phyloP scores from a whole-genome alignment of 2,888 invertebrate species.

The Rhamphomyia laevipes region DNA sequence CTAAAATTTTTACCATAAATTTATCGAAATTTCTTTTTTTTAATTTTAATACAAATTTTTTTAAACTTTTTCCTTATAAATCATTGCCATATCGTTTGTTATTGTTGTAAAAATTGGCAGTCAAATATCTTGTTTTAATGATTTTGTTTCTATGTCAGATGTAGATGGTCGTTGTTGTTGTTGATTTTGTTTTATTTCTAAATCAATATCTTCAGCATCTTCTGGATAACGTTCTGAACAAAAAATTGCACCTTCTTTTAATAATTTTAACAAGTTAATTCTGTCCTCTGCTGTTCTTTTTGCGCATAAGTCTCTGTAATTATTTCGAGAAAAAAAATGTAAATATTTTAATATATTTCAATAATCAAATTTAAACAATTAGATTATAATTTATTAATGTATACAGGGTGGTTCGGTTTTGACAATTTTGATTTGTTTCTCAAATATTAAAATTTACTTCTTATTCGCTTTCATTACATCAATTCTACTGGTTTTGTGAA shows the following conservation, averaged over 20 bases:
- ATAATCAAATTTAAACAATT: too few relatives aligned
- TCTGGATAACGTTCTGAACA: conserved; percentile 36
- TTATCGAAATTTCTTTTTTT: not conserved
- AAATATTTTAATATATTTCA: conserved; percentile 12
- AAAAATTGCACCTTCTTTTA: conserved; percentile 35
- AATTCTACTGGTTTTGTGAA: too few relatives aligned
- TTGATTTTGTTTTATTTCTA: conserved; percentile 25
- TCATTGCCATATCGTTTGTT: conserved; percentile 26
- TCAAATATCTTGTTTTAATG: conserved; percentile 28
- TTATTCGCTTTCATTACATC: too few relatives aligned
- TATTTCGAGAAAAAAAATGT: conserved; percentile 5
- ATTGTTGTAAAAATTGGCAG: conserved; percentile 35
- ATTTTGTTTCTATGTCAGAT: conserved; percentile 18
- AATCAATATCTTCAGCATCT: conserved; percentile 34
- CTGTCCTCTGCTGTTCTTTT: conserved; percentile 80
- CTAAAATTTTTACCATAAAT: not conserved
- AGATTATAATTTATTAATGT: not conserved
- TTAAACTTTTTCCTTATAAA: not conserved
- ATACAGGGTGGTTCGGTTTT: too few relatives aligned
- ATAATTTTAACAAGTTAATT: conserved; percentile 69
- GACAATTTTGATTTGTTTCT: too few relatives aligned
- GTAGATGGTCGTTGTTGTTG: conserved; percentile 11
- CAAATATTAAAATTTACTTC: too few relatives aligned
- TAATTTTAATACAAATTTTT: too few relatives aligned
- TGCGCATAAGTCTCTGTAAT: conserved; percentile 56